phyloP scores from a whole-genome alignment of 2,797 vertebrate genomes.

The Rhynchotus rufescens region DNA sequence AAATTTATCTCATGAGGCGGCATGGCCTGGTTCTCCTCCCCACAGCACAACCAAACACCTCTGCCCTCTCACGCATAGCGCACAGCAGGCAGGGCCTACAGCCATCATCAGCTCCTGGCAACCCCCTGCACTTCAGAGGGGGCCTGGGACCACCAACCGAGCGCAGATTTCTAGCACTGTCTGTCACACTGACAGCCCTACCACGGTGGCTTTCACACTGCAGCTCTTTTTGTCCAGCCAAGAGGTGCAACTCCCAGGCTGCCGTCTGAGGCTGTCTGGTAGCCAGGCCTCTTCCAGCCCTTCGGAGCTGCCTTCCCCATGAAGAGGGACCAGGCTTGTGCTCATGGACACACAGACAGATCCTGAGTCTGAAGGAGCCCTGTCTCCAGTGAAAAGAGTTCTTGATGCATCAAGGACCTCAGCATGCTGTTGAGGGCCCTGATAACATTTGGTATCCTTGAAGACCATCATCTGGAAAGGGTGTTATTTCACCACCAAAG shows the following conservation, averaged over 20 bases:
- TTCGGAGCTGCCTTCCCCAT: not conserved
- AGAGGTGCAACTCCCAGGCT: not conserved
- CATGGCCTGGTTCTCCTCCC: not conserved
- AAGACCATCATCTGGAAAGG: not conserved
- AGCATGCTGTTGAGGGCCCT: not conserved
- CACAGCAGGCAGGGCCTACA: not conserved
- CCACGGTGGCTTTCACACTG: accelerated
- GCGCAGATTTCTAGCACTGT: not conserved
- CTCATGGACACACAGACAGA: not conserved
- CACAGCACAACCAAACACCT: not conserved
- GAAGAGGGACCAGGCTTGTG: not conserved
- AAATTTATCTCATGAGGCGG: not conserved
- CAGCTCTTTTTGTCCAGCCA: not conserved
- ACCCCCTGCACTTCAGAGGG: not conserved
- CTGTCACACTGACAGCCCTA: not conserved
- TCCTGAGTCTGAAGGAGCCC: not conserved
- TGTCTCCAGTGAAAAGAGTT: not conserved
- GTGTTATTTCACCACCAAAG: not conserved
- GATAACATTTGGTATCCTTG: not conserved
- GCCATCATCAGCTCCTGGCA: not conserved
- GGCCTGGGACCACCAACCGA: not conserved
- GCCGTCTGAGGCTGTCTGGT: not conserved
- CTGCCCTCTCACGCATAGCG: not conserved
- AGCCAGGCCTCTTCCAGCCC: not conserved
- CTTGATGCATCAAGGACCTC: not conserved